A percentile compares a stretch with the other conserved stretches of the same genome.
These are phyloP conservation scores for Podarcis lilfordi DNA, from an alignment of 2,797 vertebrate genomes.

Conservation along the genomic window DNA sequence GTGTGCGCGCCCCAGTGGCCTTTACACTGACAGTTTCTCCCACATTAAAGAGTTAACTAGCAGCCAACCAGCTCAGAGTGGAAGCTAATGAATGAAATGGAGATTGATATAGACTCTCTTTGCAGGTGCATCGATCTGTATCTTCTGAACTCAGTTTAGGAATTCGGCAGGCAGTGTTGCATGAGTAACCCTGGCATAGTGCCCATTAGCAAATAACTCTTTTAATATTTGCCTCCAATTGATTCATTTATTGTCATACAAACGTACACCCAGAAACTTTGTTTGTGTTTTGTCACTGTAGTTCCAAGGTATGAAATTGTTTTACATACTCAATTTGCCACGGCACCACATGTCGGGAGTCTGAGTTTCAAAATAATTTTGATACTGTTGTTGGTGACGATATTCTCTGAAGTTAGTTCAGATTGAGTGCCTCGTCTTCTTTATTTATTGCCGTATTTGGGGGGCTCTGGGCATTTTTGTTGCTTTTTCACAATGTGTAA, in stretches of 20 bases:
- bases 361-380: neutral
- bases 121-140: constrained; percentile 86
- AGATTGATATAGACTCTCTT: constrained; percentile 86
- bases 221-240: constrained; percentile 83
- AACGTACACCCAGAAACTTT: constrained; percentile 62
- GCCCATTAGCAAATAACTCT: constrained; percentile 85
- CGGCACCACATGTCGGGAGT: constrained; percentile 1
- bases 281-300: constrained; percentile 62
- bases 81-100: constrained; percentile 88
- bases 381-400: neutral
- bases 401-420: constrained; percentile 11
- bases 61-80: constrained; percentile 79
- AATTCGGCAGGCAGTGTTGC: constrained; percentile 82
- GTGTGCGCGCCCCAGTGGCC: constrained; percentile 79
- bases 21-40: constrained; percentile 83
- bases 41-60: constrained; percentile 88
- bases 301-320: constrained; percentile 60
- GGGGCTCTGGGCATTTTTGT: neutral
- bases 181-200: constrained; percentile 82
- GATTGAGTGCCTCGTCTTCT: constrained; percentile 31
- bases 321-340: constrained; percentile 47
- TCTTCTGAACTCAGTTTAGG: constrained; percentile 84
- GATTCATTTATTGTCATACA: constrained; percentile 80
- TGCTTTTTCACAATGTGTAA: constrained; percentile 19
- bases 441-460: constrained; percentile 17